These are phyloP conservation scores for Acronicta alni DNA, from an alignment of 2,888 invertebrate species.

Conservation along the genomic window DNA sequence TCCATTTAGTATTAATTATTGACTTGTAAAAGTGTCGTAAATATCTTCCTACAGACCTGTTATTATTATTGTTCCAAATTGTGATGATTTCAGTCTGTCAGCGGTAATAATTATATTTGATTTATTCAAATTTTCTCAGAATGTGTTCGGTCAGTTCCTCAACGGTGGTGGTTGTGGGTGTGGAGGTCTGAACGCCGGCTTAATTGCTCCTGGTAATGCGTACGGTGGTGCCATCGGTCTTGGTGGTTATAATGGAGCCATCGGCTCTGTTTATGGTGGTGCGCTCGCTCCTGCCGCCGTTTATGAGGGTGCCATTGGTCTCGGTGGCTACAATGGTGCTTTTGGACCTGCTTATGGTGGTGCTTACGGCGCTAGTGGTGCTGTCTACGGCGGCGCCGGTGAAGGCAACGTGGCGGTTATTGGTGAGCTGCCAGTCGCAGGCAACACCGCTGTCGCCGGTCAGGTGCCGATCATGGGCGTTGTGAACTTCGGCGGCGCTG, in stretches of 20 bases:
- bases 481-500: constrained; percentile 63
- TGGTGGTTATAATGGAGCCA: not conserved
- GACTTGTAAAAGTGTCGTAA: no score
- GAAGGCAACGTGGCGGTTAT: constrained; percentile 48
- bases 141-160: constrained; percentile 6
- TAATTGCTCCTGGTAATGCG: not conserved
- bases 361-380: constrained; percentile 7
- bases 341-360: not conserved
- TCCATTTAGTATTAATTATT: no score
- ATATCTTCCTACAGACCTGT: no score
- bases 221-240: not conserved
- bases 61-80: no score
- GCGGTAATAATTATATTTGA: no score
- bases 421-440: constrained; percentile 54
- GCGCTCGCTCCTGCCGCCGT: not conserved
- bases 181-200: constrained; percentile 3
- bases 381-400: constrained; percentile 39
- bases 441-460: constrained; percentile 58
- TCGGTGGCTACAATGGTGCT: not conserved
- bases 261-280: not conserved
- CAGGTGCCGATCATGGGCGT: constrained; percentile 62
- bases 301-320: not conserved
- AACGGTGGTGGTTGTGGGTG: constrained; percentile 5
- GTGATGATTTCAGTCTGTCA: no score
- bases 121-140: no score